phyloP scores from a whole-genome alignment of 2,113 vertebrate genomes.

The Sylvietta virens region DNA sequence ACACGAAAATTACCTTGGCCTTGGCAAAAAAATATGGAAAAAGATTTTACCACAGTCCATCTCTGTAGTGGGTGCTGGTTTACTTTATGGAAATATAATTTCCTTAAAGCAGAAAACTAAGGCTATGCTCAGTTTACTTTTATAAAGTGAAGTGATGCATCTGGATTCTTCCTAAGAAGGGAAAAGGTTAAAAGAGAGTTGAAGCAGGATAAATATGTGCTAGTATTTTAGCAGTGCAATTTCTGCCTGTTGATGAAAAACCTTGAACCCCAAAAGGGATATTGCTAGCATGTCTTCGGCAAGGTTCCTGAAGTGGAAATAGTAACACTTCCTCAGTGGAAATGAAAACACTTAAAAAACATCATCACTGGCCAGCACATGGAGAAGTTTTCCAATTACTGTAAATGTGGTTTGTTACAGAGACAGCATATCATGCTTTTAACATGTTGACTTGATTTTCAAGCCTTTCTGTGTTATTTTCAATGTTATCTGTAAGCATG shows the following conservation, averaged over 20 bases:
- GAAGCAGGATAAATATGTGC: neutral
- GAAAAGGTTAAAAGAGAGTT: neutral
- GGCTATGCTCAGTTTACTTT: neutral
- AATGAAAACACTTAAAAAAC: constrained; percentile 23
- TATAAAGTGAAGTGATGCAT: neutral
- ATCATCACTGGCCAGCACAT: neutral
- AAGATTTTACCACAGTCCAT: neutral
- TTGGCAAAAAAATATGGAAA: neutral
- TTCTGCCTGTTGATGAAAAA: neutral
- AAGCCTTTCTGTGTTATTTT: neutral
- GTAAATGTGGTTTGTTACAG: neutral
- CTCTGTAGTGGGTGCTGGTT: neutral
- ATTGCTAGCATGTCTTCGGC: neutral
- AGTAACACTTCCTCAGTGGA: neutral
- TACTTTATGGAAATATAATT: neutral
- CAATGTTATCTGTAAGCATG: neutral
- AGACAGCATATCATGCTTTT: neutral
- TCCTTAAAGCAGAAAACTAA: neutral
- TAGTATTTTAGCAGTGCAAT: neutral
- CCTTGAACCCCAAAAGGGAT: neutral
- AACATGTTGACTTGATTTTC: neutral
- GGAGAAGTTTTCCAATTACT: neutral
- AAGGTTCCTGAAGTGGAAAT: constrained; percentile 26
- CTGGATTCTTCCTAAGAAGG: neutral
- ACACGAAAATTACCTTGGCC: neutral